Percentiles rank a stretch among this genome's conserved stretches.
phyloP scores from a whole-genome alignment of 2,888 invertebrate genomes.

The Drosophila mercatorum region DNA sequence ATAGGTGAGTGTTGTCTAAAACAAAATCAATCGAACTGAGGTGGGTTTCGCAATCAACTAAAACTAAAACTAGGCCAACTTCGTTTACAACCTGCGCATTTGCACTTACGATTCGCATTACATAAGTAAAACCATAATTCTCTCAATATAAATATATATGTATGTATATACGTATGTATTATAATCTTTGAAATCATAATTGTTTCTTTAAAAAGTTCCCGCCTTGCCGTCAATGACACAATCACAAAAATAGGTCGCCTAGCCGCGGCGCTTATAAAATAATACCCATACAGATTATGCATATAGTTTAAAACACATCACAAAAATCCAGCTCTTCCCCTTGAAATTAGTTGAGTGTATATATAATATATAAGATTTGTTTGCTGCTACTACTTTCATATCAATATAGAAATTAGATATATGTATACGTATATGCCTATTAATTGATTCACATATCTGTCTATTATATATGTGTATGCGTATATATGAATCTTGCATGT shows the following conservation, averaged over 20 bases:
- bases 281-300: conserved; percentile 72
- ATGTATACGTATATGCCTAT: conserved; percentile 24
- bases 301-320: conserved; percentile 64
- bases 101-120: conserved; percentile 25
- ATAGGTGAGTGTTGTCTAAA: conserved; percentile 32
- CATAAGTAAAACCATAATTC: conserved; percentile 1
- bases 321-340: conserved; percentile 40
- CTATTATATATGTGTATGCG: conserved; percentile 3
- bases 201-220: conserved; percentile 7
- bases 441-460: conserved; percentile 27
- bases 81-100: conserved; percentile 59
- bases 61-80: conserved; percentile 52
- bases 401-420: conserved; percentile 5
- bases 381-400: conserved; percentile 34
- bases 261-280: conserved; percentile 59
- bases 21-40: conserved; percentile 19
- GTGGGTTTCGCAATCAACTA: conserved; percentile 21
- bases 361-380: conserved; percentile 36
- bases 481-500: conserved; percentile 21
- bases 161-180: conserved; percentile 12
- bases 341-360: conserved; percentile 18
- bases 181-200: conserved; percentile 28
- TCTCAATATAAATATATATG: conserved; percentile 11
- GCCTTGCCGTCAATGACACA: conserved; percentile 45
- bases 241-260: conserved; percentile 67